phyloP scores from a whole-genome alignment of 2,888 invertebrate species.

The Trissolcus brochymenae region DNA sequence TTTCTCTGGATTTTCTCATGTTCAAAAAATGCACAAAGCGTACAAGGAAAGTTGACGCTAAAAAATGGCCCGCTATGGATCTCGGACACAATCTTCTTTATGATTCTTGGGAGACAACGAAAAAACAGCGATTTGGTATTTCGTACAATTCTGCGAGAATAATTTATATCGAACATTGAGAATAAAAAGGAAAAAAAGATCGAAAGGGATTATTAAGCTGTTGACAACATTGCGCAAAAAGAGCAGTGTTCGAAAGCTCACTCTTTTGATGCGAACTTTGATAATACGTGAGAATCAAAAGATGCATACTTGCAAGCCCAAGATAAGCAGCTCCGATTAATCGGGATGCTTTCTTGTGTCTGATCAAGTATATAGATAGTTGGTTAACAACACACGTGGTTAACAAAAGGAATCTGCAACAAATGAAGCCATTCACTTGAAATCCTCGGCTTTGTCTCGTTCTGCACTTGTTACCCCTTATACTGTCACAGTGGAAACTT shows the following conservation, averaged over 20 bases:
- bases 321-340: constrained; percentile 39
- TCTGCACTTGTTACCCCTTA: constrained; percentile 43
- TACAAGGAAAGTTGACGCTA: not conserved
- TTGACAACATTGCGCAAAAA: constrained; percentile 34
- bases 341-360: constrained; percentile 26
- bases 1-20: not conserved
- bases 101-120: constrained; percentile 8
- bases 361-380: constrained; percentile 48
- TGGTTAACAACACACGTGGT: constrained; percentile 33
- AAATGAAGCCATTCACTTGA: constrained; percentile 67
- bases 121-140: constrained; percentile 16
- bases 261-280: constrained; percentile 33
- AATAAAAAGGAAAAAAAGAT: constrained; percentile 6
- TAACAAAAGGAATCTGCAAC: constrained; percentile 50
- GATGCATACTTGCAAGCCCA: constrained; percentile 46
- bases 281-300: constrained; percentile 41
- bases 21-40: not conserved
- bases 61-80: constrained; percentile 16
- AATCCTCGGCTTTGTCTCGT: constrained; percentile 71
- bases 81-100: constrained; percentile 1
- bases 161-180: constrained; percentile 30
- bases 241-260: constrained; percentile 23
- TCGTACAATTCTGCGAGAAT: constrained; percentile 17
- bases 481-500: constrained; percentile 67
- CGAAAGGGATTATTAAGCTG: constrained; percentile 32